phyloP scores from a whole-genome alignment of 2,888 invertebrate genomes.

The Pedicia rivosa region DNA sequence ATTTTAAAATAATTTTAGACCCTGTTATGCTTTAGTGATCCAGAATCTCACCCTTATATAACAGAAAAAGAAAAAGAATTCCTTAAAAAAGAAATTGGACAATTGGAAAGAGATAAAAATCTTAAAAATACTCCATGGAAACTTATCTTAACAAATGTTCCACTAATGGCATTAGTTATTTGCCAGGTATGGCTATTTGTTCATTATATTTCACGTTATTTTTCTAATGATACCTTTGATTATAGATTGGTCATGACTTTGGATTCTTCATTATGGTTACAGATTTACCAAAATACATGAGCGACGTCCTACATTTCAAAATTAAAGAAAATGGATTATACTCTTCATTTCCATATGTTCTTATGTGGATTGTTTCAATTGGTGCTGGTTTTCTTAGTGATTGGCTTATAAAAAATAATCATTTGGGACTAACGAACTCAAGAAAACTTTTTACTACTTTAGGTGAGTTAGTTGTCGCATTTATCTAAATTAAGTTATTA shows the following conservation, averaged over 20 bases:
- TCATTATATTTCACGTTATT: no score
- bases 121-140: slow-evolving; percentile 54
- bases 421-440: slow-evolving; percentile 37
- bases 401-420: slow-evolving; percentile 41
- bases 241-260: slow-evolving; percentile 45
- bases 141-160: slow-evolving; percentile 47
- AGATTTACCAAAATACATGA: slow-evolving; percentile 46
- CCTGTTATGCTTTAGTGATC: slow-evolving; percentile 48
- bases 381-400: slow-evolving; percentile 50
- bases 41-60: slow-evolving; percentile 57
- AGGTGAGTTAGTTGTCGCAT: no score
- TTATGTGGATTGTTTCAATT: slow-evolving; percentile 43
- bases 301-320: slow-evolving; percentile 40
- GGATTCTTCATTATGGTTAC: slow-evolving; percentile 48
- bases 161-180: slow-evolving; percentile 57
- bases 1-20: slow-evolving; percentile 26
- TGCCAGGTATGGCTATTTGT: no score
- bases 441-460: slow-evolving; percentile 50
- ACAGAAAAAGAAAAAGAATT: slow-evolving; percentile 52
- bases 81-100: slow-evolving; percentile 45
- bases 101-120: slow-evolving; percentile 33
- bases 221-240: no score
- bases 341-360: slow-evolving; percentile 42
- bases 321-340: slow-evolving; percentile 41
- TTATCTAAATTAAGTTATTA: no score